A percentile compares a stretch with the other conserved stretches of the same genome.
Evolutionary conservation across 2,797 vertebrate genomes (phyloP).

Genomic region (Chelidonichthys spinosus): DNA sequence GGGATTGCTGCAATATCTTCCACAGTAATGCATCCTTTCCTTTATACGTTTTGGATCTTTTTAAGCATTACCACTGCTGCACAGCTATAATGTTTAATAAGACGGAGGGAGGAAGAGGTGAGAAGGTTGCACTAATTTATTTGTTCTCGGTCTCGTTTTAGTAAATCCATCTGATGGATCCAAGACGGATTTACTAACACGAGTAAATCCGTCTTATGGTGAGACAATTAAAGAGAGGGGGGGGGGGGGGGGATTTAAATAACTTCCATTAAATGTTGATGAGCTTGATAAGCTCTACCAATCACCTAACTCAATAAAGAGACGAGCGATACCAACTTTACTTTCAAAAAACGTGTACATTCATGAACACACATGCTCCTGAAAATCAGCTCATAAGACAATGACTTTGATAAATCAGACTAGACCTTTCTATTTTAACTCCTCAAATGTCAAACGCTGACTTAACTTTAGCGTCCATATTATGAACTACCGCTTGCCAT

Average conservation of each 20-base stretch:
- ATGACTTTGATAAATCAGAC: slow-evolving; percentile 13
- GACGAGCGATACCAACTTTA: background rate
- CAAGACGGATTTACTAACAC: too few relatives aligned
- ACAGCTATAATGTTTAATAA: slow-evolving; percentile 4
- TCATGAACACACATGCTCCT: background rate
- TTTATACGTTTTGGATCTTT: too few relatives aligned
- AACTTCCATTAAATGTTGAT: slow-evolving; percentile 60
- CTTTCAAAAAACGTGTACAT: background rate
- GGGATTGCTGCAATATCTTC: background rate
- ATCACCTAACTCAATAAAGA: slow-evolving; percentile 35
- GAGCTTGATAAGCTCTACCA: slow-evolving; percentile 45
- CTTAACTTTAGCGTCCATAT: slow-evolving; percentile 24
- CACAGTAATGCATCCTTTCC: too few relatives aligned
- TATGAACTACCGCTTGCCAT: slow-evolving; percentile 17
- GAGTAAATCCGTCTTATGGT: slow-evolving; percentile 35
- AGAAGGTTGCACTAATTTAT: slow-evolving; percentile 30
- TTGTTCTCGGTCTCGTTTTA: slow-evolving; percentile 36
- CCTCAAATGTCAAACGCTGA: slow-evolving; percentile 31
- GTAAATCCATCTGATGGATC: slow-evolving; percentile 35
- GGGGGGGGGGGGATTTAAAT: slow-evolving; percentile 40
- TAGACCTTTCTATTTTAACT: slow-evolving; percentile 23
- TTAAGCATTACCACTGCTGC: background rate
- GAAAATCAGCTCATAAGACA: slow-evolving; percentile 18
- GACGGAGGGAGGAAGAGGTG: background rate
- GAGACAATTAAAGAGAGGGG: slow-evolving; percentile 46